Evolutionary conservation across 2,888 invertebrate species (phyloP).

Genomic region (Hirtodrosophila duncani): DNA sequence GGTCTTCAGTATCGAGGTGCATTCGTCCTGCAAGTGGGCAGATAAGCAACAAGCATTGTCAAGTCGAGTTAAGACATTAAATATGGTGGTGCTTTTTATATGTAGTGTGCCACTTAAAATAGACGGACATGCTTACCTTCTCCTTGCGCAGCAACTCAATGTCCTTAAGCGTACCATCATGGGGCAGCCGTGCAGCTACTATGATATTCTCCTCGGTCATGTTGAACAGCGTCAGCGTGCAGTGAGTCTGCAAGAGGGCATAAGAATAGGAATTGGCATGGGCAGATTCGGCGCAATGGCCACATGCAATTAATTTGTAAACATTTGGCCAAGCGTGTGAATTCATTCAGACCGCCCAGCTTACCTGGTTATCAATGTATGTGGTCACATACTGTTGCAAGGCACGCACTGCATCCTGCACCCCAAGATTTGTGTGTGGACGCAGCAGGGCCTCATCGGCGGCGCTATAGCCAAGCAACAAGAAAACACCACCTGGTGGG

Average conservation of each 20-base stretch:
- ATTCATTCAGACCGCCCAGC: slow-evolving; percentile 18
- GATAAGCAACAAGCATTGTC: slow-evolving; percentile 28
- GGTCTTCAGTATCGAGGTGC: slow-evolving; percentile 88
- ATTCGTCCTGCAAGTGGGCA: slow-evolving; percentile 85
- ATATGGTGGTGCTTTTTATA: no score
- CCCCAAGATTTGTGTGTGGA: slow-evolving; percentile 89
- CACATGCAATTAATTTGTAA: slow-evolving; percentile 37
- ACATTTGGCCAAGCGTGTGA: slow-evolving; percentile 13
- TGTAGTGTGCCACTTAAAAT: no score
- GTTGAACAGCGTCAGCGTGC: slow-evolving; percentile 90
- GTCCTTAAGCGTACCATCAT: slow-evolving; percentile 82
- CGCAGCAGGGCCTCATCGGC: slow-evolving; percentile 90
- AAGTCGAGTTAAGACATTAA: no score
- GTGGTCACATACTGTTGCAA: slow-evolving; percentile 88
- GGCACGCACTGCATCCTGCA: slow-evolving; percentile 89
- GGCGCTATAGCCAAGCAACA: slow-evolving; percentile 93
- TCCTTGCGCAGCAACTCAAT: slow-evolving; percentile 84
- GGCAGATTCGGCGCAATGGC: background rate
- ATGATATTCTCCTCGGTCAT: slow-evolving; percentile 93
- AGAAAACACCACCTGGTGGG: slow-evolving; percentile 87
- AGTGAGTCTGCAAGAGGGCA: slow-evolving; percentile 85
- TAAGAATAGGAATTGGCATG: background rate
- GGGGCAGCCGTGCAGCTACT: slow-evolving; percentile 87
- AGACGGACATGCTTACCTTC: slow-evolving; percentile 80
- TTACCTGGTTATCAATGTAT: slow-evolving; percentile 86